Percentiles rank a stretch among this genome's conserved stretches.
These are phyloP conservation scores for Hedya salicella DNA, from an alignment of 2,888 invertebrate species.

Conservation along the genomic window DNA sequence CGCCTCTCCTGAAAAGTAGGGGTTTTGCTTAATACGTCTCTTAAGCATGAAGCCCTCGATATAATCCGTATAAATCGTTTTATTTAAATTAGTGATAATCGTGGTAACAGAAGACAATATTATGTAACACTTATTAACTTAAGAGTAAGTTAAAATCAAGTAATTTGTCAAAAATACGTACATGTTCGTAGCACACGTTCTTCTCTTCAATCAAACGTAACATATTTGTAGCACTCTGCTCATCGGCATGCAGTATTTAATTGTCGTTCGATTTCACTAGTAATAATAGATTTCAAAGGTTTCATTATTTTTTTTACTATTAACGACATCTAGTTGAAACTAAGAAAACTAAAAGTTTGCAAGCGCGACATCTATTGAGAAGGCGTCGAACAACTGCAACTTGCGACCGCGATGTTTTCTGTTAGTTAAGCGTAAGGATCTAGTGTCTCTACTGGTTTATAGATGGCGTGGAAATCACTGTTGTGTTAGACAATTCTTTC, in stretches of 20 bases:
- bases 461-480: conserved; percentile 13
- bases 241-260: conserved; percentile 25
- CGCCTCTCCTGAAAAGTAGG: no score
- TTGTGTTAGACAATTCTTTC: background rate
- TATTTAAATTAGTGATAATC: no score
- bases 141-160: background rate
- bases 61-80: no score
- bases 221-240: conserved; percentile 40
- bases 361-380: conserved; percentile 14
- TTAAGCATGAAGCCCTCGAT: no score
- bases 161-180: conserved; percentile 44
- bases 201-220: conserved; percentile 52
- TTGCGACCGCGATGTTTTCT: background rate
- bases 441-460: background rate
- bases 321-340: conserved; percentile 45
- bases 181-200: conserved; percentile 55
- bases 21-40: no score
- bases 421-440: background rate
- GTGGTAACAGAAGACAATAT: no score
- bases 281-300: conserved; percentile 38
- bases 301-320: conserved; percentile 34
- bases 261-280: conserved; percentile 28
- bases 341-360: background rate
- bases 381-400: background rate
- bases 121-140: background rate